Base-by-base conservation (phyloP, 1,140 invertebrate species). In the Monochamus saltuarius region DNA sequence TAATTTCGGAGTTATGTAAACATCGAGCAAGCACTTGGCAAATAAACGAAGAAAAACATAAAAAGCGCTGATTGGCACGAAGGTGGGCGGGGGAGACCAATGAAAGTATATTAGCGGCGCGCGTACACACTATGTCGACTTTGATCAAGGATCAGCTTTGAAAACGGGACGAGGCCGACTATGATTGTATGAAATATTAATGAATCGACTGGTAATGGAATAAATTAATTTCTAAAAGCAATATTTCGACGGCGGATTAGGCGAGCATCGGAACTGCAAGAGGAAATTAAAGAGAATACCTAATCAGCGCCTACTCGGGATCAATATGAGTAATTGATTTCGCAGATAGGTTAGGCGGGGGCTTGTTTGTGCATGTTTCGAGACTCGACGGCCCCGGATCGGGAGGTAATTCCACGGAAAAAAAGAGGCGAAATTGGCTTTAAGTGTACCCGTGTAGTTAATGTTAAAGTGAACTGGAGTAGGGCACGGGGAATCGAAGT, bases 181-280 rank as follows among this genome's bases (percentile, higher is more conserved):
- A 56, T 56, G 53, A 56, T 56, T 56, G 53, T 56, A 56, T 56
- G 53, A 56, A 56, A 56, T 56, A 56, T 56, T 56, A 56, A 56
- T 56, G 53, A 56, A 56, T 56, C 53, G 53, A 56, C 53, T 56
- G 53, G 53, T 76, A 76, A 76, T 76, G 75, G 75, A 76, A 76
- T 76, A 76, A 76, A 76, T 76, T 76, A 76, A 76, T 75, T 76
- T 73, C 73, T 76, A 68, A 76, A 76, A 75, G 75, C 75, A 73
- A 75, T 76, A 75, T 75, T 76, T 73, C 71, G 66, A 64, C 59
- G 58, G 42, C 43, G 65, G 62, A 63, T 67, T 67, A 65, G 69
- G 62, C 62, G 64, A 60, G 51, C 62, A 61, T 65, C 62, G 65
- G 61, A 66, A 65, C 66, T 61, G 59, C 56, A 49, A 56, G 65